Percentiles rank a stretch among this genome's conserved stretches.
These are phyloP conservation scores for Anguilla pacifica DNA, from an alignment of 2,797 vertebrate species.

Conservation along the genomic window DNA sequence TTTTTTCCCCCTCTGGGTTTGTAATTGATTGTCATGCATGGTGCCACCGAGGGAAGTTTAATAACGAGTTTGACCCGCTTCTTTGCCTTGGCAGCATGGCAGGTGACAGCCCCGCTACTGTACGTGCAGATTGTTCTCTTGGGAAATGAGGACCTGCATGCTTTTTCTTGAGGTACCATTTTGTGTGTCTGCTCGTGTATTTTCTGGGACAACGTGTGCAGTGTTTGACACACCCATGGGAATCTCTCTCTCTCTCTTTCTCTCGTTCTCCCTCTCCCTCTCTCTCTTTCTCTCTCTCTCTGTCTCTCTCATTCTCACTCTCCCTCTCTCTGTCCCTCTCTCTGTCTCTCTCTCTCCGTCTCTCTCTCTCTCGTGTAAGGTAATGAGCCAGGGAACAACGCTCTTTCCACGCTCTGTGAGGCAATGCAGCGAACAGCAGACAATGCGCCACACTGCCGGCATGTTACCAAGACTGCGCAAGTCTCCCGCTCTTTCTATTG, in stretches of 20 bases:
- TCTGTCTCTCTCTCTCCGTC: not conserved
- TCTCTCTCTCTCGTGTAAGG: not conserved
- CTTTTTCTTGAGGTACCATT: not conserved
- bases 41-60: not conserved
- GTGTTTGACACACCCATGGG: not conserved
- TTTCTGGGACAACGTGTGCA: not conserved
- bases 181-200: not conserved
- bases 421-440: not conserved
- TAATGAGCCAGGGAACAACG: conserved; percentile 7
- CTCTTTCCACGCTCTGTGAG: not conserved
- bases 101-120: not conserved
- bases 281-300: not conserved
- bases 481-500: not conserved
- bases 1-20: not conserved
- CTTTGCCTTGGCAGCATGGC: not conserved
- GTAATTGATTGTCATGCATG: conserved; percentile 1
- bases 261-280: no score
- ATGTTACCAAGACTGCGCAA: not conserved
- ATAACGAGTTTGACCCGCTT: conserved; percentile 10
- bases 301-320: not conserved
- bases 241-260: not conserved
- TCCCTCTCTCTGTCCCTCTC: not conserved
- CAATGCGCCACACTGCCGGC: not conserved
- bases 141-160: not conserved
- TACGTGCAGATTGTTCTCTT: not conserved